These are phyloP conservation scores for Allophyes oxyacanthae DNA, from an alignment of 2,888 invertebrate genomes.

Conservation along the genomic window DNA sequence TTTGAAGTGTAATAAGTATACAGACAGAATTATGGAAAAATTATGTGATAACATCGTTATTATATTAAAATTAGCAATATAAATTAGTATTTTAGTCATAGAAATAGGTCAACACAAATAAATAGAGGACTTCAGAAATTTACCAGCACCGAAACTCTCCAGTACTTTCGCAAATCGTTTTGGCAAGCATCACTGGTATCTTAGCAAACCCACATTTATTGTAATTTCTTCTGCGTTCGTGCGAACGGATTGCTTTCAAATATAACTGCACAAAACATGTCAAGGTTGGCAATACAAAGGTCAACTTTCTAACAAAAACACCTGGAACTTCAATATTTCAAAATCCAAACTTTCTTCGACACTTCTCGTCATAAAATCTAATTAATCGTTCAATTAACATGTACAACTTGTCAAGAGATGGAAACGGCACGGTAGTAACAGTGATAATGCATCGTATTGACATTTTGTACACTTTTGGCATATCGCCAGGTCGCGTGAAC, in stretches of 20 bases:
- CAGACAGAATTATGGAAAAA: slow-evolving; percentile 7
- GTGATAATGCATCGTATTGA: slow-evolving; percentile 87
- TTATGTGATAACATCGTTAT: slow-evolving; percentile 1
- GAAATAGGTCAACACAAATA: slow-evolving; percentile 59
- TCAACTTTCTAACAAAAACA: slow-evolving; percentile 56
- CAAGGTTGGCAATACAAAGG: slow-evolving; percentile 65
- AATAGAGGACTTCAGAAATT: slow-evolving; percentile 62
- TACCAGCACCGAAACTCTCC: slow-evolving; percentile 62
- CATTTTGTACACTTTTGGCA: slow-evolving; percentile 83
- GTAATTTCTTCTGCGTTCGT: slow-evolving; percentile 64
- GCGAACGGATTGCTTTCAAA: slow-evolving; percentile 60
- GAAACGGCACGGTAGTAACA: slow-evolving; percentile 66
- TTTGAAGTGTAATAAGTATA: neutral
- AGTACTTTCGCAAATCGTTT: slow-evolving; percentile 67
- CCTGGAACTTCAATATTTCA: slow-evolving; percentile 5
- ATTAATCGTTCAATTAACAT: slow-evolving; percentile 28
- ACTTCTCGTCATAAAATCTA: slow-evolving; percentile 7
- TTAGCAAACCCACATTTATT: slow-evolving; percentile 60
- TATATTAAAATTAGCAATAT: slow-evolving; percentile 23
- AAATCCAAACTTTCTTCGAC: slow-evolving; percentile 3
- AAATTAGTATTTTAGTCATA: slow-evolving; percentile 30
- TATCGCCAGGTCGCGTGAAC: slow-evolving; percentile 74
- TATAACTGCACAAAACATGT: slow-evolving; percentile 75
- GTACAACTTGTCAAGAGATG: slow-evolving; percentile 57
- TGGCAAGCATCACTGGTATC: slow-evolving; percentile 71